Percentiles rank a stretch among this genome's conserved stretches.
Evolutionary conservation across 2,113 vertebrate genomes (phyloP).

Genomic region (Puffinus mauretanicus): DNA sequence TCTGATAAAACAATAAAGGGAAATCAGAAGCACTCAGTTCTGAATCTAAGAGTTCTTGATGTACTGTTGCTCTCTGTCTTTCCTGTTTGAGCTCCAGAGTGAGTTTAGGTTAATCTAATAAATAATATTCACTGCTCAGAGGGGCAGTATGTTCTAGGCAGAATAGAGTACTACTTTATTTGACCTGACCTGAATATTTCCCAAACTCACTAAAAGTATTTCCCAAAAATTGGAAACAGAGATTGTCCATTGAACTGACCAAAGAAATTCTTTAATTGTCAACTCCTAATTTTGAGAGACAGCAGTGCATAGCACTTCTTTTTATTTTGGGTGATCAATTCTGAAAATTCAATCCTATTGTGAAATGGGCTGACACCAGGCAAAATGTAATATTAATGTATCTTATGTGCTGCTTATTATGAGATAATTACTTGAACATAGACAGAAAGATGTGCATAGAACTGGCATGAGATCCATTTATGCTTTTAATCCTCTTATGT

Average conservation of each 20-base stretch:
- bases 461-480: neutral
- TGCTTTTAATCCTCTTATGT: constrained; percentile 16
- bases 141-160: neutral
- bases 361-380: neutral
- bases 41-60: neutral
- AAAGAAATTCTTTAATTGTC: neutral
- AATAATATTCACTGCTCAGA: neutral
- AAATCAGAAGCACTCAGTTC: neutral
- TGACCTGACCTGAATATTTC: neutral
- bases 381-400: neutral
- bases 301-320: neutral
- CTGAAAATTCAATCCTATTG: neutral
- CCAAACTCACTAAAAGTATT: neutral
- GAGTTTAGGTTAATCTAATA: neutral
- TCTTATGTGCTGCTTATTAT: neutral
- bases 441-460: neutral
- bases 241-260: neutral
- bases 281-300: neutral
- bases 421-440: neutral
- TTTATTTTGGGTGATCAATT: neutral
- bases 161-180: neutral
- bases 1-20: neutral
- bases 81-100: neutral
- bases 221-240: neutral
- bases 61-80: neutral